Evolutionary conservation across 2,888 invertebrate species (phyloP).

Genomic region (Saturnia pavonia): DNA sequence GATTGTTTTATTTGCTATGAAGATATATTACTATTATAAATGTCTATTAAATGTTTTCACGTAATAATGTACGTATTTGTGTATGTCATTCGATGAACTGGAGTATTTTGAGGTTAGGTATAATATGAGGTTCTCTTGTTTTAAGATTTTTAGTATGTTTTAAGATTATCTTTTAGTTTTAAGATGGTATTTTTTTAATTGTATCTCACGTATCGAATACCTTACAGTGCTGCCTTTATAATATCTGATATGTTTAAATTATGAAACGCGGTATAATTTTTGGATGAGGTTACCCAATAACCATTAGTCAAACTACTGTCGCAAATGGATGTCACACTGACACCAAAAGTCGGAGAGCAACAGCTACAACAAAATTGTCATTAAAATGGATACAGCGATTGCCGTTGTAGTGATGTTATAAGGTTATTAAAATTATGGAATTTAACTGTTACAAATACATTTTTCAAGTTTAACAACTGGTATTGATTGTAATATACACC

Average conservation of each 20-base stretch:
- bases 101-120: slow-evolving; percentile 6
- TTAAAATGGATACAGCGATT: no score
- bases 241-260: not conserved
- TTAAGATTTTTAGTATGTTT: not conserved
- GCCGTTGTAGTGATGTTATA: no score
- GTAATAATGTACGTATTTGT: not conserved
- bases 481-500: no score
- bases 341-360: no score
- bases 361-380: no score
- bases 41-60: slow-evolving; percentile 8
- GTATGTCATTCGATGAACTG: slow-evolving; percentile 6
- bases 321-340: no score
- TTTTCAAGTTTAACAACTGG: no score
- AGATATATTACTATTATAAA: slow-evolving; percentile 33
- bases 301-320: no score
- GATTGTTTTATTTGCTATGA: slow-evolving; percentile 60
- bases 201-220: slow-evolving; percentile 15
- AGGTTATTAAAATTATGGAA: no score
- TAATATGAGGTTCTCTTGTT: slow-evolving; percentile 24
- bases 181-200: not conserved
- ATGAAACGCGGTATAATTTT: not conserved
- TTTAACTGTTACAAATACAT: no score
- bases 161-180: no score
- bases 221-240: slow-evolving; percentile 25
- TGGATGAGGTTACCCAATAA: not conserved